Evolutionary conservation across 2,113 vertebrate genomes (phyloP).

Genomic region (Hemicordylus capensis): DNA sequence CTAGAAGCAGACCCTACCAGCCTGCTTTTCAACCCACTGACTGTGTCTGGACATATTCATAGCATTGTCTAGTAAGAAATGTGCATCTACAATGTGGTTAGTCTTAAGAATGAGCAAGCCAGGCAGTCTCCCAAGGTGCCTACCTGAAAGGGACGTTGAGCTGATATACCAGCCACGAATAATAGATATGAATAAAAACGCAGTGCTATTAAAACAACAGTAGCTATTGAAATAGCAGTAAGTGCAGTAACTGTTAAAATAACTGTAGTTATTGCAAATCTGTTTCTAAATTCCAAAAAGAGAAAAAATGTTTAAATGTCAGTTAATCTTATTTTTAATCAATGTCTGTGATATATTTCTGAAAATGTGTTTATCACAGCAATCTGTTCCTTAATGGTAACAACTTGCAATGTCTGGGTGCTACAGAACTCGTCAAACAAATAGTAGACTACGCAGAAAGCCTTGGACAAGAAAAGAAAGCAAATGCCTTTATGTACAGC

Average conservation of each 20-base stretch:
- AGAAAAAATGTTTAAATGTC: background rate
- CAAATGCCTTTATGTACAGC: background rate
- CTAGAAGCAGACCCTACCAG: too few species aligned
- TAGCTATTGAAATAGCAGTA: background rate
- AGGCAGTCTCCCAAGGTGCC: too few species aligned
- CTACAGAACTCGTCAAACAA: conserved; percentile 61
- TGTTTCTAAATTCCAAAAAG: background rate
- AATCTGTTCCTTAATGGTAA: conserved; percentile 68
- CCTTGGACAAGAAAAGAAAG: background rate
- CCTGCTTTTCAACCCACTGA: too few species aligned
- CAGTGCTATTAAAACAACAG: background rate
- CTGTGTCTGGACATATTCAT: too few species aligned
- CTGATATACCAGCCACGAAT: too few species aligned
- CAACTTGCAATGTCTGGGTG: conserved; percentile 64
- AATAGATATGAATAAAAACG: too few species aligned
- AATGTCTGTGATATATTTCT: background rate
- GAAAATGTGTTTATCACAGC: conserved; percentile 46
- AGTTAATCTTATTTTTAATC: background rate
- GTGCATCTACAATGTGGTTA: too few species aligned
- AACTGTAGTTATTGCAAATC: background rate
- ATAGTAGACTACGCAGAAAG: conserved; percentile 52
- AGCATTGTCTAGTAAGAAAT: too few species aligned
- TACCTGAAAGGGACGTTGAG: too few species aligned
- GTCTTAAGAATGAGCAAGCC: too few species aligned
- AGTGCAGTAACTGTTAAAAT: background rate